Conservation (phyloP, 2,888 invertebrate genomes). For the Trachelus stipa region DNA sequence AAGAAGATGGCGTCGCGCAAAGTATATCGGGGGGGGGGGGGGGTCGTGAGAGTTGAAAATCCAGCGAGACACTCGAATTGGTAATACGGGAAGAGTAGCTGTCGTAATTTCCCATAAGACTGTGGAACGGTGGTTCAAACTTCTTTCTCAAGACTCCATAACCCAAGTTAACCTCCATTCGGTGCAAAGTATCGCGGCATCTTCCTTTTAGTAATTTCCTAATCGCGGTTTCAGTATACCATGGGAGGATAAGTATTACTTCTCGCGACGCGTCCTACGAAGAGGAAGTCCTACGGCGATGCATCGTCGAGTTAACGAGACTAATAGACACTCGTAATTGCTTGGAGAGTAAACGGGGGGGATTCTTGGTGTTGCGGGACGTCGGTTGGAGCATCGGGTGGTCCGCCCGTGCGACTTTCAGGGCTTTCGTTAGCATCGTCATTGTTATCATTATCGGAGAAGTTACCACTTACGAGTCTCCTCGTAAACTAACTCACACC, state of each 20-base stretch:
- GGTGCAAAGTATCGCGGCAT: neutral
- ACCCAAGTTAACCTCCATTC: neutral
- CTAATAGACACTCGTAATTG: slow-evolving; percentile 48
- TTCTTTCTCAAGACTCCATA: neutral
- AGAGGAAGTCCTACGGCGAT: slow-evolving; percentile 16
- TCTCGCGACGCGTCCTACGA: neutral
- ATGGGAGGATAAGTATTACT: neutral
- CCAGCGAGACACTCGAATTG: slow-evolving; percentile 34
- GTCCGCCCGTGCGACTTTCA: neutral
- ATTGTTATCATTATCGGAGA: neutral
- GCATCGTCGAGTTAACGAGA: slow-evolving; percentile 39
- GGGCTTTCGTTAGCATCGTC: neutral
- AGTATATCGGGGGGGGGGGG: slow-evolving; percentile 15
- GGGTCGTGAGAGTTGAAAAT: slow-evolving; percentile 39
- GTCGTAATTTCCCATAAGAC: slow-evolving; percentile 62
- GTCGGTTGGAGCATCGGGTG: neutral
- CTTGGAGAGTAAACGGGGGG: neutral
- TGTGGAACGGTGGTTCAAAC: slow-evolving; percentile 12
- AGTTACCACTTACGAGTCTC: neutral
- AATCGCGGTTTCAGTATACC: neutral
- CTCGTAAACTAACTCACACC: neutral
- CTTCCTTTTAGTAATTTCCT: neutral
- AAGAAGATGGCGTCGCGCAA: neutral
- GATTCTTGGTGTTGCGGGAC: neutral
- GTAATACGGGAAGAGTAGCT: slow-evolving; percentile 46